Evolutionary conservation across 2,888 invertebrate genomes (phyloP).

Genomic region (Nycteola revayana): DNA sequence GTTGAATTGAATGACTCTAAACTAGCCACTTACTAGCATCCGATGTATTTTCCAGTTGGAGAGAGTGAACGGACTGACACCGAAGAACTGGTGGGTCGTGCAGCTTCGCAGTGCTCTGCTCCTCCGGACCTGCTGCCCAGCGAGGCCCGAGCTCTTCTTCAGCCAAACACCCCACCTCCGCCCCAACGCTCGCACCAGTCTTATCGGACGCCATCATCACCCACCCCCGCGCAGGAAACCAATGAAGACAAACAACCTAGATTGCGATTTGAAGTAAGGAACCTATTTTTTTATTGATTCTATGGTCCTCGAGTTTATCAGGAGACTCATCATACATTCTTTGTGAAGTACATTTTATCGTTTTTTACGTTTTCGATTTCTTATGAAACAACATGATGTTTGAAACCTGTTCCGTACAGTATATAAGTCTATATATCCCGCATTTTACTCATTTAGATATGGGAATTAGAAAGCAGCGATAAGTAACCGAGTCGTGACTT

Average conservation of each 20-base stretch:
- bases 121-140: conserved; percentile 84
- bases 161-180: conserved; percentile 48
- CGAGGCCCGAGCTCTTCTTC: conserved; percentile 75
- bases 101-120: conserved; percentile 84
- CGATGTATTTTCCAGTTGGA: conserved; percentile 75
- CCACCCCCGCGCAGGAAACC: conserved; percentile 39
- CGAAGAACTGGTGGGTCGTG: conserved; percentile 85
- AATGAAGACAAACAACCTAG: conserved; percentile 63
- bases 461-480: conserved; percentile 48
- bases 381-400: no score
- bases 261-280: conserved; percentile 67
- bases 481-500: conserved; percentile 44
- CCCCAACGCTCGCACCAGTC: conserved; percentile 32
- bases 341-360: no score
- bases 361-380: no score
- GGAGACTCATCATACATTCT: no score
- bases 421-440: background rate
- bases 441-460: conserved; percentile 21
- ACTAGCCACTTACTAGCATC: background rate
- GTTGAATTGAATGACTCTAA: no score
- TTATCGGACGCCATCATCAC: conserved; percentile 42
- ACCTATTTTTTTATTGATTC: no score
- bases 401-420: no score
- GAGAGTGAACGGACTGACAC: conserved; percentile 86
- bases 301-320: no score